Evolutionary conservation across 37 sponge, comb jelly and placozoan genomes (phyloP), one percentile per base, ranked within the genome.

Genomic region (Amphimedon queenslandica): DNA sequence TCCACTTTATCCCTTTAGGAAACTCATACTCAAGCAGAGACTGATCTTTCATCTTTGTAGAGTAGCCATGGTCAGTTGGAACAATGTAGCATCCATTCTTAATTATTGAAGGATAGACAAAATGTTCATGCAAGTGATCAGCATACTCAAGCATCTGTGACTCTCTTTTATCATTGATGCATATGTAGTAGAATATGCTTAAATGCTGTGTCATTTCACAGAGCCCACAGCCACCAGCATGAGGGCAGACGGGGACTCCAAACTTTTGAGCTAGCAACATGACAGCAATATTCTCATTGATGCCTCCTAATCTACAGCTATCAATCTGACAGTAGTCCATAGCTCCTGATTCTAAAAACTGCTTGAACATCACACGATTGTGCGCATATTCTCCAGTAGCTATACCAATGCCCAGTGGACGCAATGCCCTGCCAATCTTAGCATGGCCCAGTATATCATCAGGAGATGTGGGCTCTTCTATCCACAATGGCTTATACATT

Each of bases 271-370:
- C 96, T 77, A 95, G 80, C 4, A 95, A 69, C 10, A 95, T 70
- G 47, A 95, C 73, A 24, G 96, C 66, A 1, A 95, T 16, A 32
- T 77, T 74, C 53, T 95, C 96, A 58, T 87, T 81, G 57, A 95
- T 88, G 1, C 96, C 96, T 27, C 92, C 96, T 4, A 90, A 18
- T 0, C 92, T 42, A 58, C 81, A 79, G 64, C 77, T 72, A 65
- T 95, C 96, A 60, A 95, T 84, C 81, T 95, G 96, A 63, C 96
- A 95, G 69, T 76, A 90, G 71, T 95, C 88, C 80, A 95, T 80
- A 1, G 96, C 96, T 23, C 79, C 81, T 0, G 77, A 67, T 41
- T 90, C 57, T 36, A 95, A 66, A 63, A 95, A 95, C 69, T 95
- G 96, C 71, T 95, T 95, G 84, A 95, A 95, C 74, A 95, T 81